Conservation (phyloP, 2,113 vertebrate species). For the Pituophis catenifer region DNA sequence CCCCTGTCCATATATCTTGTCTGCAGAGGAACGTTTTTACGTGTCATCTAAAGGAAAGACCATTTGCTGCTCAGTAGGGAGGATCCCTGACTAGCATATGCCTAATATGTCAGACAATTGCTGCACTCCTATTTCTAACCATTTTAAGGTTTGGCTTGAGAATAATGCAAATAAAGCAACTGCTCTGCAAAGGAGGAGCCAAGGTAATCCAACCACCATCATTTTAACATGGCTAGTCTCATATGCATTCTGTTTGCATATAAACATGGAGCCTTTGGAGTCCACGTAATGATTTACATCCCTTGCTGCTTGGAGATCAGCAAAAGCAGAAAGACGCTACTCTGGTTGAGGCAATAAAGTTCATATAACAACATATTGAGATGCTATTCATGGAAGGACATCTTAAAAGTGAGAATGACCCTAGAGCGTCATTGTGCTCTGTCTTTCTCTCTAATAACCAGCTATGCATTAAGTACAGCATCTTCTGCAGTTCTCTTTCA, state of each 20-base stretch:
- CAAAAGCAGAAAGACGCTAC: background rate
- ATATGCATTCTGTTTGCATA: constrained; percentile 8
- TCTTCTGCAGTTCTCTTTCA: background rate
- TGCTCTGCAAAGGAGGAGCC: background rate
- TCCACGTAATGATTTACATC: background rate
- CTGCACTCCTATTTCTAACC: background rate
- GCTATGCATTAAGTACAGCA: background rate
- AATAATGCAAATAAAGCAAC: background rate
- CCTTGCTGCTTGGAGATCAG: background rate
- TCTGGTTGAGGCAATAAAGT: background rate
- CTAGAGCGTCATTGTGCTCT: background rate
- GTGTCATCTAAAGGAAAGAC: background rate
- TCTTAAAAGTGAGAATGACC: background rate
- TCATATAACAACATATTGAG: background rate
- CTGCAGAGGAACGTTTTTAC: background rate
- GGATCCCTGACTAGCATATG: background rate
- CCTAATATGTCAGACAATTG: background rate
- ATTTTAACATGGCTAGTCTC: background rate
- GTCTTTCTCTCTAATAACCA: background rate
- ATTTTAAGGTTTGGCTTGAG: background rate
- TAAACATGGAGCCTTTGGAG: background rate
- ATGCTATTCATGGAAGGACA: background rate
- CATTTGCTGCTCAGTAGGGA: background rate
- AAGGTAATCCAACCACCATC: background rate
- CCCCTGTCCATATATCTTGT: background rate